Evolutionary conservation across 2,797 vertebrate genomes (phyloP), one percentile per base, ranked within the genome.

Genomic region (Falco cherrug): DNA sequence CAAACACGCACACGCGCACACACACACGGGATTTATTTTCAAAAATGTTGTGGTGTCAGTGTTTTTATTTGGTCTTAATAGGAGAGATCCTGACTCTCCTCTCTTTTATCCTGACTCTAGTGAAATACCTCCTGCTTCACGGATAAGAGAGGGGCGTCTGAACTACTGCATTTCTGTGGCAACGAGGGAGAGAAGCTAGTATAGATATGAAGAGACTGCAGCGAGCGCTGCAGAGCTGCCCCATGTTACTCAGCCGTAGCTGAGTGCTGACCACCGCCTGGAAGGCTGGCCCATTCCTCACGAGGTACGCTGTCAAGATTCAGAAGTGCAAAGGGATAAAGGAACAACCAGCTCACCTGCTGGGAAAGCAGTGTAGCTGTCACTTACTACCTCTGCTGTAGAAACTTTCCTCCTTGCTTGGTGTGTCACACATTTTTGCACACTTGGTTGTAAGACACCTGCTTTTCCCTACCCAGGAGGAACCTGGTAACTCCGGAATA

Each of bases 171-270:
- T 24, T 8, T 39, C 3, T 17, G 24, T 59, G 63, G 57, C 14
- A 25, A 6, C 26, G 3, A 6, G 50, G 41, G 41, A 74, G 24
- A 16, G 68, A 37, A 83, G 12, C 54, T 25, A 15, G 35, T 37
- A 17, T 4, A 45, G 16, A 5, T 6, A 0, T 2, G 53, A 17
- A 21, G 21, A 53, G 21, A 18, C n/a, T 11, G 0, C 47, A 11
- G 5, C 5, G 20, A 47, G 37, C 1, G 0, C 7, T 50, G 48
- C 79, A 70, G 70, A 60, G 41, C 71, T 80, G 59, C 5, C 59
- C 80, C 18, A 6, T 1, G 4, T 33, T 4, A 9, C 29, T 10
- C 41, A 4, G 28, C 18, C 11, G 1, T 3, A 47, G 60, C 3
- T 1, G 50, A 81, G 60, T 28, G 3, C 5, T 26, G 50, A 16